phyloP scores from a whole-genome alignment of 1,140 invertebrate species.

The Pseudomyrmex gracilis region DNA sequence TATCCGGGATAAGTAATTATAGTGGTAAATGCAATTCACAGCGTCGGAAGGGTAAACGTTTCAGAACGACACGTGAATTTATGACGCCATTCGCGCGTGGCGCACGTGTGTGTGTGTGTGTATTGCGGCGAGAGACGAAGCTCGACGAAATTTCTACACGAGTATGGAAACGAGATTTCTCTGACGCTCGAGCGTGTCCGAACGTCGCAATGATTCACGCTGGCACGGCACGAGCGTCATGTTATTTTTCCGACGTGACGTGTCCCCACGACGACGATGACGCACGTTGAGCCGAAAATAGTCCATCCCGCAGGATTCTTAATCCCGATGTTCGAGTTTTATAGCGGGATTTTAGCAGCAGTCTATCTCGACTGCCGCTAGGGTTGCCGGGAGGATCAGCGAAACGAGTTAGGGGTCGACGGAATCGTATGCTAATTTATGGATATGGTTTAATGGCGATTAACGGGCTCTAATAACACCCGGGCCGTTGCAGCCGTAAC shows the following conservation, averaged over 20 bases:
- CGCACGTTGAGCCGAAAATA: conserved; percentile 7
- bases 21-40: conserved; percentile 51
- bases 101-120: conserved; percentile 24
- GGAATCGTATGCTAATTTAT: conserved; percentile 66
- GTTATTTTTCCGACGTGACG: conserved; percentile 14
- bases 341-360: conserved; percentile 60
- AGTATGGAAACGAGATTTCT: conserved; percentile 20
- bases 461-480: conserved; percentile 56
- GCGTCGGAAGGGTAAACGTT: conserved; percentile 53
- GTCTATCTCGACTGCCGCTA: conserved; percentile 6
- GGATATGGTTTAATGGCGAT: conserved; percentile 72
- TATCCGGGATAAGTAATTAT: conserved; percentile 57
- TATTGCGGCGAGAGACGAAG: not conserved
- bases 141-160: conserved; percentile 40
- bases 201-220: conserved; percentile 46
- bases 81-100: conserved; percentile 44
- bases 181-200: conserved; percentile 1
- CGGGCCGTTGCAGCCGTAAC: conserved; percentile 63
- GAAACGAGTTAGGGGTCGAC: conserved; percentile 51
- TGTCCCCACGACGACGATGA: conserved; percentile 5
- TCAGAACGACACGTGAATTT: conserved; percentile 53
- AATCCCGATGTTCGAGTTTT: conserved; percentile 22
- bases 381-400: conserved; percentile 38
- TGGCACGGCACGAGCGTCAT: not conserved
- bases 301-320: conserved; percentile 46